Evolutionary conservation across 2,113 vertebrate genomes (phyloP).

Genomic region (Neoarius graeffei): DNA sequence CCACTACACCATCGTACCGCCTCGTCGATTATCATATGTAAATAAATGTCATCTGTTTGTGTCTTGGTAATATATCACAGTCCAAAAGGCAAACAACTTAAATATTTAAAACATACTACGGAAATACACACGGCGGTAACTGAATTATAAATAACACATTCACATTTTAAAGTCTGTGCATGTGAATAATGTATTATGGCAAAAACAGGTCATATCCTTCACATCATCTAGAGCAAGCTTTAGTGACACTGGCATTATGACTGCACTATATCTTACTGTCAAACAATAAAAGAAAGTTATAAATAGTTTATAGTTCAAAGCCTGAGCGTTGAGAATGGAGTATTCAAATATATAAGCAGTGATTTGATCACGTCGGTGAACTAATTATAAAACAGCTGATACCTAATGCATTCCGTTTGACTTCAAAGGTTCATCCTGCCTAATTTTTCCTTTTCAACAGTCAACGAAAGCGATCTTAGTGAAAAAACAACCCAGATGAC

Average conservation of each 20-base stretch:
- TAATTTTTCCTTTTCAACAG: background rate
- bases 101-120: too few relatives aligned
- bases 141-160: too few relatives aligned
- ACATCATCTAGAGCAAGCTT: background rate
- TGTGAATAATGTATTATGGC: background rate
- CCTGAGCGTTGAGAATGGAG: background rate
- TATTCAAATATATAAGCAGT: background rate
- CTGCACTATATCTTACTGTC: background rate
- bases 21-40: too few relatives aligned
- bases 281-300: background rate
- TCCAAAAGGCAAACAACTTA: too few relatives aligned
- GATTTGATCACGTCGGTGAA: background rate
- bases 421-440: too few relatives aligned
- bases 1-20: too few relatives aligned
- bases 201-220: background rate
- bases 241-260: background rate
- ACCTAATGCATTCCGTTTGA: too few relatives aligned
- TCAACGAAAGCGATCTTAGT: background rate
- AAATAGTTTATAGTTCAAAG: background rate
- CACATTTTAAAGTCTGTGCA: background rate
- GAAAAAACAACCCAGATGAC: slow-evolving; percentile 3
- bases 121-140: too few relatives aligned
- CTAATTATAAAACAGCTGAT: background rate
- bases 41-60: too few relatives aligned
- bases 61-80: too few relatives aligned